Conservation (phyloP, 2,888 invertebrate genomes). For the Lasioglossum zephyrum region DNA sequence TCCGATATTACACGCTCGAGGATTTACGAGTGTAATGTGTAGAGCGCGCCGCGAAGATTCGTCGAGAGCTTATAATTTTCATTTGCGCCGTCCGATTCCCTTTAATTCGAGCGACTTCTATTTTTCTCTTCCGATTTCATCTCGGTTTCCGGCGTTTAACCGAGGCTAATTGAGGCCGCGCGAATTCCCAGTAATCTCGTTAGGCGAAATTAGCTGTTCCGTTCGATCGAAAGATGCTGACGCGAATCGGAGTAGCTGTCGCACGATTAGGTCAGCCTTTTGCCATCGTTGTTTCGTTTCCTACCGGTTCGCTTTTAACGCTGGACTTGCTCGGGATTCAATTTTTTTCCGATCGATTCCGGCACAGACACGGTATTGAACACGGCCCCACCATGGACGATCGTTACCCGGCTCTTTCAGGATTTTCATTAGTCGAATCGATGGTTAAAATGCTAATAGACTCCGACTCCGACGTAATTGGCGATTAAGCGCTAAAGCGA, state of each 20-base stretch:
- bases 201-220: constrained; percentile 54
- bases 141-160: constrained; percentile 43
- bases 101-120: constrained; percentile 41
- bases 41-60: background rate
- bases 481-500: constrained; percentile 39
- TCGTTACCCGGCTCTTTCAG: background rate
- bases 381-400: background rate
- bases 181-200: constrained; percentile 54
- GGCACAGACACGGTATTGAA: background rate
- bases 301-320: background rate
- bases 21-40: background rate
- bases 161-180: constrained; percentile 46
- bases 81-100: constrained; percentile 25
- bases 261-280: background rate
- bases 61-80: background rate
- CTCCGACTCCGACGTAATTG: constrained; percentile 27
- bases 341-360: constrained; percentile 6
- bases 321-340: background rate
- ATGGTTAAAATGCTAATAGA: constrained; percentile 35
- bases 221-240: constrained; percentile 40
- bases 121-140: constrained; percentile 23
- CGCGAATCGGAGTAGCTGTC: constrained; percentile 32
- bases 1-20: background rate
- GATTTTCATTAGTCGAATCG: constrained; percentile 39
- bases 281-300: background rate